Percentiles rank a stretch among this genome's conserved stretches.
These are phyloP conservation scores for Baronia brevicornis DNA, from an alignment of 2,888 invertebrate species.

Conservation along the genomic window DNA sequence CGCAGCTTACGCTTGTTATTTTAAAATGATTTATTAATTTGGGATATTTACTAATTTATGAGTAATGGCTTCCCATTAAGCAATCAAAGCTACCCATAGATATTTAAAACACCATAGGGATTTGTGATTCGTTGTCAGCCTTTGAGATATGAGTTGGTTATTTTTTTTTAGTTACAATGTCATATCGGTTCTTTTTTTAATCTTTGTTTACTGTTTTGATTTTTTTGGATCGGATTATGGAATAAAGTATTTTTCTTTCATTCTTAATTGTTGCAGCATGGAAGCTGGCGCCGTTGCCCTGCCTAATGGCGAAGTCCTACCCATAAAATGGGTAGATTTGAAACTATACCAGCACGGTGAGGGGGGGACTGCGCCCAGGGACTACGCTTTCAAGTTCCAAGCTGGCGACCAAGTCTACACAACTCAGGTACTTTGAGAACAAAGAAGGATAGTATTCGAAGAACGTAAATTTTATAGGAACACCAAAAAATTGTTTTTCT, in stretches of 20 bases:
- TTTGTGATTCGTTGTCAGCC: too few relatives aligned
- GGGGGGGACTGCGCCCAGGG: slow-evolving; percentile 76
- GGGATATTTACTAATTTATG: slow-evolving; percentile 1
- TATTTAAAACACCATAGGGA: too few relatives aligned
- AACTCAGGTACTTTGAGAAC: slow-evolving; percentile 66
- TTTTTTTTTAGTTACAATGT: too few relatives aligned
- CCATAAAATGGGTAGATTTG: slow-evolving; percentile 78
- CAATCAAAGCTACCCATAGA: too few relatives aligned
- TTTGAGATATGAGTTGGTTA: too few relatives aligned
- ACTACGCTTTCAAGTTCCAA: slow-evolving; percentile 78
- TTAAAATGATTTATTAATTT: too few relatives aligned
- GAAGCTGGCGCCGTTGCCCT: slow-evolving; percentile 79
- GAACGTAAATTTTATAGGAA: too few relatives aligned
- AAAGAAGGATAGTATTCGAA: too few relatives aligned
- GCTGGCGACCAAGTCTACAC: slow-evolving; percentile 74
- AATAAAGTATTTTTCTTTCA: background rate
- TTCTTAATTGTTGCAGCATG: slow-evolving; percentile 16
- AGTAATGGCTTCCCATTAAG: background rate
- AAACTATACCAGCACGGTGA: slow-evolving; percentile 82
- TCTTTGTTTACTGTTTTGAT: too few relatives aligned
- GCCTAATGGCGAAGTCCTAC: slow-evolving; percentile 65
- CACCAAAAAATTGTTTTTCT: too few relatives aligned
- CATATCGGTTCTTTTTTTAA: too few relatives aligned
- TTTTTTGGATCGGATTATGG: background rate
- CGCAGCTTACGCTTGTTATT: too few relatives aligned